phyloP scores from a whole-genome alignment of 2,797 vertebrate genomes.

The Acanthiza pusilla region DNA sequence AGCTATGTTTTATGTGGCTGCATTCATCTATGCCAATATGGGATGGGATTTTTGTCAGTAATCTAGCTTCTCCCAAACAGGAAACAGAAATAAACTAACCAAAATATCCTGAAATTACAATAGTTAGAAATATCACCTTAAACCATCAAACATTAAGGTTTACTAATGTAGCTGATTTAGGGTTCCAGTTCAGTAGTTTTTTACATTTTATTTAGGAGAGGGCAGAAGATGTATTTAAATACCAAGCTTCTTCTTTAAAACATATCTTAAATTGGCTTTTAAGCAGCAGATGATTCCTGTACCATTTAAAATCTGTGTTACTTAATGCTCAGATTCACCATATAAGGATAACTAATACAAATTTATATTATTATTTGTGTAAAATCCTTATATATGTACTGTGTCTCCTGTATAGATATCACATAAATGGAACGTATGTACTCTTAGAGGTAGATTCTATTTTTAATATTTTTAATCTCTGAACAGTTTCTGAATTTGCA shows the following conservation, averaged over 20 bases:
- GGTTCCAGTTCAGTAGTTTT: neutral
- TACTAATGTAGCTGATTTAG: neutral
- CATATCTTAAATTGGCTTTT: neutral
- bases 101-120: neutral
- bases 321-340: neutral
- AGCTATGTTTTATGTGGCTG: neutral
- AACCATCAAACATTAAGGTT: neutral
- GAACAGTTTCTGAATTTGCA: slow-evolving; percentile 41
- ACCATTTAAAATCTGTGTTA: neutral
- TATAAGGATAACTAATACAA: neutral
- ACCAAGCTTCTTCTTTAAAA: neutral
- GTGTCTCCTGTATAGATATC: neutral
- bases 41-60: neutral
- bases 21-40: neutral
- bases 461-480: neutral
- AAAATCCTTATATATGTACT: neutral
- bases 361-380: neutral
- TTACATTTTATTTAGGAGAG: neutral
- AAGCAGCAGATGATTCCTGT: neutral
- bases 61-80: neutral
- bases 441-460: neutral
- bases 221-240: neutral
- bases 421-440: neutral
- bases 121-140: neutral
- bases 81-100: neutral